A percentile compares a stretch with the other conserved stretches of the same genome.
Evolutionary conservation across 2,113 vertebrate genomes (phyloP).

Genomic region (Origma solitaria): DNA sequence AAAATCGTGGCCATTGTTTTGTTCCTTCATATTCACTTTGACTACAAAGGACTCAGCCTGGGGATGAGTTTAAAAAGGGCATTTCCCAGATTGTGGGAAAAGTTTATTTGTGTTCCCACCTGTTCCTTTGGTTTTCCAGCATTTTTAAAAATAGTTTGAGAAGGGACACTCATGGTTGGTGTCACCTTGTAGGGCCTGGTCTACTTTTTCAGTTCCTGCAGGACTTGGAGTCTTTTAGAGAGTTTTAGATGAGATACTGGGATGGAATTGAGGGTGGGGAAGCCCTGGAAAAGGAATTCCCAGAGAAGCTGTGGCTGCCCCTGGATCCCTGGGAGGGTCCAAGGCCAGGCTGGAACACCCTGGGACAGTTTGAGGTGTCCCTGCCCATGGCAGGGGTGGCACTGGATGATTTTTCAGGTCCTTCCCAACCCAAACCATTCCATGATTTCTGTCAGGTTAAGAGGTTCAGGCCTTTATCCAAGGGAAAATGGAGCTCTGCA

Average conservation of each 20-base stretch:
- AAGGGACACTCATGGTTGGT: background rate
- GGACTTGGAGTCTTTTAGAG: background rate
- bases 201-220: background rate
- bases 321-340: background rate
- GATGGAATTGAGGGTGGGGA: background rate
- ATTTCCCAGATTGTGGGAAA: background rate
- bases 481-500: background rate
- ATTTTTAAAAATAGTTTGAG: background rate
- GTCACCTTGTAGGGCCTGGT: background rate
- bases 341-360: background rate
- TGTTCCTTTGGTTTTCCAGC: background rate
- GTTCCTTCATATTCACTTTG: background rate
- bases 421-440: background rate
- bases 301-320: background rate
- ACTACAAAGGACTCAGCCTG: accelerated
- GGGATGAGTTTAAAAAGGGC: background rate
- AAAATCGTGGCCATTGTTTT: accelerated
- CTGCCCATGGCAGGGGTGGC: background rate
- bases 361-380: accelerated
- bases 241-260: background rate
- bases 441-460: background rate
- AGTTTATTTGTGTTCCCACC: background rate
- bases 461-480: background rate
- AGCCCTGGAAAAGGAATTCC: background rate
- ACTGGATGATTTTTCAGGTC: background rate